Evolutionary conservation across 37 sponge, comb jelly and placozoan genomes (phyloP), one percentile per base, ranked within the genome.

Genomic region (Ephydatia muelleri): DNA sequence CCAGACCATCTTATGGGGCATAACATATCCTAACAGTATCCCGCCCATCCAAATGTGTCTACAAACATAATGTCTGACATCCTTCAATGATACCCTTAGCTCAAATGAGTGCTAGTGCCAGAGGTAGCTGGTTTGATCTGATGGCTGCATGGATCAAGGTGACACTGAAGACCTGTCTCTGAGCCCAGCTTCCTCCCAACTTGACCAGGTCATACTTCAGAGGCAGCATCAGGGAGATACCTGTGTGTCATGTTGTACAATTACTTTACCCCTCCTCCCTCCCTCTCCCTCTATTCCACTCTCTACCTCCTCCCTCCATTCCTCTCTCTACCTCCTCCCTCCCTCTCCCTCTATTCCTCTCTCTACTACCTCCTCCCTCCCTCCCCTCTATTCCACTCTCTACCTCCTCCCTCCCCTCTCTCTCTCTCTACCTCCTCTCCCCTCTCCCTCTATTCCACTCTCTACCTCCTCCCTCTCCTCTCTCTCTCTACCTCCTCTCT

Each of bases 101-200:
- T 91, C 92, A 23, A 36, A 91, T 64, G 25, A 94, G 67, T 2
- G 81, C 86, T 39, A 82, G 71, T 38, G 95, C 89, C 64, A 84
- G 49, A 2, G 67, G 35, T 16, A 68, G 19, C 30, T 94, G 66
- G 69, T 88, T 85, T 38, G 91, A 86, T 28, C 83, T 85, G 64
- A 89, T 85, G 73, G 95, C 95, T 68, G 95, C 95, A 30, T 91
- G 82, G 65, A 94, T 88, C 40, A 90, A 66, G 38, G 95, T 94
- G 65, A 86, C 22, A 30, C 70, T 66, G 73, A 94, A 84, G 28
- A 91, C 92, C 36, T 94, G 95, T 83, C 95, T 85, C 87, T 94
- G 95, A 36, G 92, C 95, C 90, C 89, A 91, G 66, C 95, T 94
- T n/a, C 95, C 91, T 21, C 95, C 95, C 22, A 94, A 12, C 8